Conservation (phyloP, 2,113 vertebrate species). For the Puntigrus tetrazona region DNA sequence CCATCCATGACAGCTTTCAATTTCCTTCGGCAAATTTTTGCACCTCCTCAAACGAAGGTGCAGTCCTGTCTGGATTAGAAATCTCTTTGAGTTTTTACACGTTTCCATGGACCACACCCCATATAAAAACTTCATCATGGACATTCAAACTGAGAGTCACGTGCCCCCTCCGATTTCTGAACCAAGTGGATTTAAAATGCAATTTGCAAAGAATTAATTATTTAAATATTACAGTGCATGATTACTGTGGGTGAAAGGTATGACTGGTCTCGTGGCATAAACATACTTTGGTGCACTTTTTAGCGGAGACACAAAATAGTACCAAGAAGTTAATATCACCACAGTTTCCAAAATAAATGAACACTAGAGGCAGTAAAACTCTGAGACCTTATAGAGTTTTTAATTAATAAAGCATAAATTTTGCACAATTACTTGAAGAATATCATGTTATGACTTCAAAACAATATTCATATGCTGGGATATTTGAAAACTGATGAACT, state of each 20-base stretch:
- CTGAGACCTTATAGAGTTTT: no score
- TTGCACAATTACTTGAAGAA: no score
- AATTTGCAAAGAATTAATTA: background rate
- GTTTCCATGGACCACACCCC: constrained; percentile 77
- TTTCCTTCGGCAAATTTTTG: constrained; percentile 90
- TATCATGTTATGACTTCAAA: no score
- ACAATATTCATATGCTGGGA: no score
- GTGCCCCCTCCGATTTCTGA: background rate
- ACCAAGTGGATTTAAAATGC: background rate
- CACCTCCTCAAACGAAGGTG: constrained; percentile 77
- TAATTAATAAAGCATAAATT: no score
- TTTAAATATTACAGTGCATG: background rate
- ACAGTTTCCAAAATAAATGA: no score
- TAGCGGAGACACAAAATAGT: no score
- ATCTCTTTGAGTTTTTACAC: constrained; percentile 79
- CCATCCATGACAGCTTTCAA: constrained; percentile 99
- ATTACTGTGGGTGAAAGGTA: background rate
- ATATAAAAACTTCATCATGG: constrained; percentile 71
- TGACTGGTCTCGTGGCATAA: no score
- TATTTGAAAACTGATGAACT: no score
- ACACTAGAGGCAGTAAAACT: no score
- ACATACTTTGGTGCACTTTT: no score
- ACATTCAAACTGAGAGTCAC: background rate
- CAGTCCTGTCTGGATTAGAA: constrained; percentile 85
- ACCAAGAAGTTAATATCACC: no score